Percentiles rank a stretch among this genome's conserved stretches.
Evolutionary conservation across 2,888 invertebrate genomes (phyloP).

Genomic region (Acleris cristana): DNA sequence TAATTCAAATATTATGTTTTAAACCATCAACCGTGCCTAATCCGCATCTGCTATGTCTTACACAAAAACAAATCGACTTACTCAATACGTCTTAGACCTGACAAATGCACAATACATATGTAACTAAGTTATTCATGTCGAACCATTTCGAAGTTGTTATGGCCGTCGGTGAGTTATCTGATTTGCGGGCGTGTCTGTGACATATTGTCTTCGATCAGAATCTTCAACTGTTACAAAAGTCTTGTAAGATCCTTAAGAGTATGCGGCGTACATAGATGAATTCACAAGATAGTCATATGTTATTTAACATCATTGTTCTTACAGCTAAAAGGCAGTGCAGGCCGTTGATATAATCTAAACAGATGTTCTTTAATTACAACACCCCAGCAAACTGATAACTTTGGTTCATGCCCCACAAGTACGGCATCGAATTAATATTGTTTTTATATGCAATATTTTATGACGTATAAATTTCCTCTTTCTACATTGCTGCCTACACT

Average conservation of each 20-base stretch:
- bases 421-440: no score
- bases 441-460: not conserved
- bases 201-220: conserved; percentile 59
- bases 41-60: conserved; percentile 19
- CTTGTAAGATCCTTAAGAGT: conserved; percentile 43
- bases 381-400: no score
- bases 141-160: conserved; percentile 60
- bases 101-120: conserved; percentile 27
- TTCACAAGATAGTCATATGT: conserved; percentile 10
- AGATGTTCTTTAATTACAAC: no score
- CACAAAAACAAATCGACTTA: conserved; percentile 32
- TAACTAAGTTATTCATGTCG: conserved; percentile 55
- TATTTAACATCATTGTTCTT: not conserved
- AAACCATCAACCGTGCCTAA: conserved; percentile 21
- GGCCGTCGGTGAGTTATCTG: conserved; percentile 56
- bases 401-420: no score
- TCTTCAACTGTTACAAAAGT: conserved; percentile 47
- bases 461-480: conserved; percentile 1
- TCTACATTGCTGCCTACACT: conserved; percentile 16
- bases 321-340: not conserved
- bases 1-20: conserved; percentile 15
- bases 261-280: conserved; percentile 9
- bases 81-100: conserved; percentile 25
- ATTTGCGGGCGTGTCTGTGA: conserved; percentile 68
- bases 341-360: not conserved